These are phyloP conservation scores for Hypotaenidia okinawae DNA, from an alignment of 2,797 vertebrate genomes.

Conservation along the genomic window DNA sequence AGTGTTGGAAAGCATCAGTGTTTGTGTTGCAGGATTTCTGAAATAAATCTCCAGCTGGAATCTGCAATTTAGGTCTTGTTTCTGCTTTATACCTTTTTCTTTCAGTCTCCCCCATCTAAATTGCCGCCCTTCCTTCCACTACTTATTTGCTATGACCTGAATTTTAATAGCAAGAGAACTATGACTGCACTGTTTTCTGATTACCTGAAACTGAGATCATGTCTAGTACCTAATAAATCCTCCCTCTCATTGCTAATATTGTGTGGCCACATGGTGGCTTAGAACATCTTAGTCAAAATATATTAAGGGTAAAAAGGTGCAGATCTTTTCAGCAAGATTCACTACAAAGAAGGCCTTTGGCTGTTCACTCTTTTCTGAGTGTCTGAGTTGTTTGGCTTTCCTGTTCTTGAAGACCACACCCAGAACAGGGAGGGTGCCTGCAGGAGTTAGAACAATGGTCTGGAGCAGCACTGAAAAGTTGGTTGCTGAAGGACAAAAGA, in stretches of 20 bases:
- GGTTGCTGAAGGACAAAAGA: neutral
- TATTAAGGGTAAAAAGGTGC: slow-evolving; percentile 54
- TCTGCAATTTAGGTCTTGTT: slow-evolving; percentile 18
- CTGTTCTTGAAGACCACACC: neutral
- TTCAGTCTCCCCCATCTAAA: slow-evolving; percentile 35
- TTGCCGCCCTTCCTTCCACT: slow-evolving; percentile 43
- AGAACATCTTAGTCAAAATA: slow-evolving; percentile 63
- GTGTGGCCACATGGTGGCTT: slow-evolving; percentile 40
- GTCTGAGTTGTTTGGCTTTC: neutral
- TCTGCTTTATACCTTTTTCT: neutral
- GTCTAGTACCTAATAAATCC: slow-evolving; percentile 76
- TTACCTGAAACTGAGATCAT: slow-evolving; percentile 69
- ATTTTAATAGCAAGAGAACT: slow-evolving; percentile 56
- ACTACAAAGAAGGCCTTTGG: slow-evolving; percentile 7
- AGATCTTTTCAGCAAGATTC: slow-evolving; percentile 60
- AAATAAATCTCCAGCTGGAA: slow-evolving; percentile 12
- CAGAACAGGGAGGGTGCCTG: neutral
- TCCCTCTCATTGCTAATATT: slow-evolving; percentile 46
- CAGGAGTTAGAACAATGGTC: neutral
- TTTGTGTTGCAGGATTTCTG: neutral
- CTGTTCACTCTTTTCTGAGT: neutral
- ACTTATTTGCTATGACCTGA: slow-evolving; percentile 33
- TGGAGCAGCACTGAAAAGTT: neutral
- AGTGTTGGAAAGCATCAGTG: neutral
- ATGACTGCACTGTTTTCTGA: slow-evolving; percentile 66